Evolutionary conservation across 1,140 invertebrate genomes (phyloP).

Genomic region (Drosophila nasuta): DNA sequence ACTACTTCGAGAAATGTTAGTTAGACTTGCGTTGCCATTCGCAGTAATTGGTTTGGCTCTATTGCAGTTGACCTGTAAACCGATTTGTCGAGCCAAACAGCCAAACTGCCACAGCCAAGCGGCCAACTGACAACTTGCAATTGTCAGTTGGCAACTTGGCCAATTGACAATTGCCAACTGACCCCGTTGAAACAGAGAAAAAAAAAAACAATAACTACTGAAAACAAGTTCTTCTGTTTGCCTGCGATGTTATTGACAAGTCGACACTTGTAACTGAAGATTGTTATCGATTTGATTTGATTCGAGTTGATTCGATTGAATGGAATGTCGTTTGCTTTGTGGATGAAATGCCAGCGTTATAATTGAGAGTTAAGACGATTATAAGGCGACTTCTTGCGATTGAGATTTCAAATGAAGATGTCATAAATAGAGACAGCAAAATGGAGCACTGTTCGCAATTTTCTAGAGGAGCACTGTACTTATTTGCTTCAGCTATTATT

Average conservation of each 20-base stretch:
- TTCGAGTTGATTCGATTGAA: conserved; percentile 51
- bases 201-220: neutral
- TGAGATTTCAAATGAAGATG: conserved; percentile 40
- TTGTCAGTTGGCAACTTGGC: conserved; percentile 35
- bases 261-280: conserved; percentile 35
- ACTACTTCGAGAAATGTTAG: conserved; percentile 17
- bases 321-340: conserved; percentile 39
- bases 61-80: conserved; percentile 53
- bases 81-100: conserved; percentile 42
- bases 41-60: conserved; percentile 40
- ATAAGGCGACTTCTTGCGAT: neutral
- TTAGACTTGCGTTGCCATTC: conserved; percentile 12
- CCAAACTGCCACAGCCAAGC: conserved; percentile 3
- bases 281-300: conserved; percentile 46
- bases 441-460: conserved; percentile 2
- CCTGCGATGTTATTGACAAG: conserved; percentile 31
- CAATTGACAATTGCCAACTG: conserved; percentile 38
- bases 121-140: conserved; percentile 31
- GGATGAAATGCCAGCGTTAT: conserved; percentile 30
- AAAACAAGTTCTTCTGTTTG: conserved; percentile 49
- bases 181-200: conserved; percentile 34
- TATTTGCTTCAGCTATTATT: too few species aligned
- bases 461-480: neutral
- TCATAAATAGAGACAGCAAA: conserved; percentile 18
- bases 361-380: conserved; percentile 44